These are phyloP conservation scores for Exaiptasia diaphana DNA, from an alignment of 64 coral and sea anemone genomes.

Conservation along the genomic window DNA sequence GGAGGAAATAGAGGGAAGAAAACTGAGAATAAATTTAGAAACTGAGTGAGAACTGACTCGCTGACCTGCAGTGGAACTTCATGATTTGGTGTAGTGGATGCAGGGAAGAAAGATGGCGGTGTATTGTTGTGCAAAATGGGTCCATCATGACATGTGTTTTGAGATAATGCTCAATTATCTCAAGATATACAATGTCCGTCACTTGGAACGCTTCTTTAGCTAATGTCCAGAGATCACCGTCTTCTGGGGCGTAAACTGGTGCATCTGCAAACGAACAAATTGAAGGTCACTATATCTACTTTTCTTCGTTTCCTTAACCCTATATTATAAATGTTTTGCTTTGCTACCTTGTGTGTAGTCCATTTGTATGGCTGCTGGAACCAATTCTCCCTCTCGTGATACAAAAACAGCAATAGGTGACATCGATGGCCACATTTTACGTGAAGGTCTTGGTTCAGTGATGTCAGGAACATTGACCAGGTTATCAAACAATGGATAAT, in stretches of 20 bases:
- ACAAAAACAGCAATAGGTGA: constrained; percentile 80
- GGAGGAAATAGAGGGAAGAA: too few relatives aligned
- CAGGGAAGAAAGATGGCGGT: constrained; percentile 18
- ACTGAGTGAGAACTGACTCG: too few relatives aligned
- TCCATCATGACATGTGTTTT: constrained; percentile 48
- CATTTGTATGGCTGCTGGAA: constrained; percentile 68
- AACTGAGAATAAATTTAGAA: too few relatives aligned
- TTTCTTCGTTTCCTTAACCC: neutral
- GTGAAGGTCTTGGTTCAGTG: neutral
- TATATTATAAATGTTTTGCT: neutral
- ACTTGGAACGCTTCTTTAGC: constrained; percentile 30
- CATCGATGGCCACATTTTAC: constrained; percentile 73
- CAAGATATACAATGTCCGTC: constrained; percentile 19
- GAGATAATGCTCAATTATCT: constrained; percentile 34
- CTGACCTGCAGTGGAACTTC: constrained; percentile 36
- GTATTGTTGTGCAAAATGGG: constrained; percentile 21
- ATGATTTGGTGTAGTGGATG: constrained; percentile 36
- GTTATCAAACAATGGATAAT: constrained; percentile 53
- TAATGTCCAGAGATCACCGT: constrained; percentile 36
- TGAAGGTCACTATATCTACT: neutral
- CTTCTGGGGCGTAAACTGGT: constrained; percentile 26
- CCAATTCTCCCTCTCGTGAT: constrained; percentile 31
- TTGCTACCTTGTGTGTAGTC: constrained; percentile 46
- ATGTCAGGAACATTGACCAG: constrained; percentile 50
- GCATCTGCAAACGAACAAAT: neutral